Evolutionary conservation across 2,113 vertebrate species (phyloP).

Genomic region (Planiliza haematocheilus): DNA sequence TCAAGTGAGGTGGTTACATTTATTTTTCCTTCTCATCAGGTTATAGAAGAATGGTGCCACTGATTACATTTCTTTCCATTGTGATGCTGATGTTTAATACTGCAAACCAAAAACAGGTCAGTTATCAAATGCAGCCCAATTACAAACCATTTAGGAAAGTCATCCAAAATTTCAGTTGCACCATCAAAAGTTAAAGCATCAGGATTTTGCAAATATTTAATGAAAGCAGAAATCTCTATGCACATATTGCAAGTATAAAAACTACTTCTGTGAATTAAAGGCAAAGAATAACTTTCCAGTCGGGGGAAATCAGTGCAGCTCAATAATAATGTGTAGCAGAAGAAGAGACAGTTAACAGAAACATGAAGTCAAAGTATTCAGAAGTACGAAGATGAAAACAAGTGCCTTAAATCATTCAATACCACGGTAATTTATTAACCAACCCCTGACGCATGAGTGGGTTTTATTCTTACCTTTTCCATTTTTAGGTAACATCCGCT

Average conservation of each 20-base stretch:
- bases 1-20: no score
- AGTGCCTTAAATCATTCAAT: neutral
- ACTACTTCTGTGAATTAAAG: conserved; percentile 4
- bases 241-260: neutral
- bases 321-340: neutral
- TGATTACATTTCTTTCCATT: no score
- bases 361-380: neutral
- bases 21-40: no score
- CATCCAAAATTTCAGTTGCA: neutral
- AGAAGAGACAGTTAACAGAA: neutral
- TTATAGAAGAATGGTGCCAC: no score
- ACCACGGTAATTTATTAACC: neutral
- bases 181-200: no score
- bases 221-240: neutral
- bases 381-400: neutral
- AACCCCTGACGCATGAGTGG: neutral
- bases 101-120: neutral
- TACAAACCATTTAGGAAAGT: no score
- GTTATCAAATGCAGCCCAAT: neutral
- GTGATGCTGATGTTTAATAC: no score
- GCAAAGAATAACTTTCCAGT: neutral
- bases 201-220: neutral
- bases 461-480: neutral
- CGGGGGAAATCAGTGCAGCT: conserved; percentile 13
- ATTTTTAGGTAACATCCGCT: neutral